These are phyloP conservation scores for Astropecten irregularis DNA, from an alignment of 53 echinoderm and acorn worm genomes.

Conservation along the genomic window DNA sequence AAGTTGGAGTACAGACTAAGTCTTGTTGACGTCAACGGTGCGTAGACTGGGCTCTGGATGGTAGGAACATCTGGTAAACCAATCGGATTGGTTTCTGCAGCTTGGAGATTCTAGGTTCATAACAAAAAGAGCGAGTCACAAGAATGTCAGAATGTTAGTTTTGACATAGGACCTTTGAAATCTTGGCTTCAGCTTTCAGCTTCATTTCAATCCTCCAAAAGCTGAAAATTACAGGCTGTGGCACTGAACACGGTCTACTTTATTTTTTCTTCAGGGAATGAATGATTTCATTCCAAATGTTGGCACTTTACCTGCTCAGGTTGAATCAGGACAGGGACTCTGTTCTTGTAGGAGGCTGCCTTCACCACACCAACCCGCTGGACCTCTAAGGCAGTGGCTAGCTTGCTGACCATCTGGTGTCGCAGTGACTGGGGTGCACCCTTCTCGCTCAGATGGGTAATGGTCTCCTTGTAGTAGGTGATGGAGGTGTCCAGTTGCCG, in stretches of 20 bases:
- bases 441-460: slow-evolving; percentile 28
- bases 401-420: slow-evolving; percentile 64
- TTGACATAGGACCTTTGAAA: no score
- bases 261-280: no score
- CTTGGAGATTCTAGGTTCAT: no score
- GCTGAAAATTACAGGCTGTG: no score
- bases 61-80: slow-evolving; percentile 3
- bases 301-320: slow-evolving; percentile 46
- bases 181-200: no score
- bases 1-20: slow-evolving; percentile 5
- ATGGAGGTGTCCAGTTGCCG: slow-evolving; percentile 48
- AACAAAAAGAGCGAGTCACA: no score
- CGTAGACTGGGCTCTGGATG: slow-evolving; percentile 27
- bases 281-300: no score
- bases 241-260: no score
- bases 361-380: slow-evolving; percentile 63
- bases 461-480: slow-evolving; percentile 46
- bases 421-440: slow-evolving; percentile 19
- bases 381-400: slow-evolving; percentile 67
- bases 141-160: no score
- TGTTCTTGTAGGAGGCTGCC: slow-evolving; percentile 36
- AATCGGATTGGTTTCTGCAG: no score
- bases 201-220: no score
- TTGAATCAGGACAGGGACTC: slow-evolving; percentile 45
- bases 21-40: slow-evolving; percentile 24